Conservation (phyloP, 2,888 invertebrate genomes). For the Pollenia labialis region DNA sequence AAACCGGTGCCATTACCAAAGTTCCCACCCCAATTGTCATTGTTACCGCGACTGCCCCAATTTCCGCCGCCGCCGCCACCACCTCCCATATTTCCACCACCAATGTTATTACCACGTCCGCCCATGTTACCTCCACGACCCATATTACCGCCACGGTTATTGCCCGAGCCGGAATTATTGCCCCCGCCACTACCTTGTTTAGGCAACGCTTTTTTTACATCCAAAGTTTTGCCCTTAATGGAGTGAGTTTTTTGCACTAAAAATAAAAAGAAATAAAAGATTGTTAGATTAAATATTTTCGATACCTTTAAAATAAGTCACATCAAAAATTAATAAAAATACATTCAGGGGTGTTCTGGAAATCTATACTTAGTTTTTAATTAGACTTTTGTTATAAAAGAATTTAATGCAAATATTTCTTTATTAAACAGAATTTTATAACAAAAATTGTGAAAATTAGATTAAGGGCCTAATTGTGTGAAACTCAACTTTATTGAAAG, state of each 20-base stretch:
- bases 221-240: slow-evolving; percentile 92
- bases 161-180: slow-evolving; percentile 84
- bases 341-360: no score
- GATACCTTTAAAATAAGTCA: background rate
- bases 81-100: slow-evolving; percentile 84
- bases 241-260: slow-evolving; percentile 91
- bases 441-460: no score
- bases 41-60: slow-evolving; percentile 75
- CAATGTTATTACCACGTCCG: slow-evolving; percentile 79
- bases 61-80: slow-evolving; percentile 82
- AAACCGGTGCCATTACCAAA: slow-evolving; percentile 69
- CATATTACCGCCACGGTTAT: slow-evolving; percentile 79
- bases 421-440: no score
- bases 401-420: no score
- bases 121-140: slow-evolving; percentile 83
- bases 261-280: slow-evolving; percentile 44
- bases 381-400: no score
- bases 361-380: no score
- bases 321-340: background rate
- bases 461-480: no score
- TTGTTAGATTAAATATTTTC: slow-evolving; percentile 37
- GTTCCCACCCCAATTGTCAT: slow-evolving; percentile 78
- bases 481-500: no score
- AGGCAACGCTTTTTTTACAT: slow-evolving; percentile 96
- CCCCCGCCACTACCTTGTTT: slow-evolving; percentile 90